phyloP scores from a whole-genome alignment of 2,888 invertebrate genomes.

The Liodrosophila aerea region DNA sequence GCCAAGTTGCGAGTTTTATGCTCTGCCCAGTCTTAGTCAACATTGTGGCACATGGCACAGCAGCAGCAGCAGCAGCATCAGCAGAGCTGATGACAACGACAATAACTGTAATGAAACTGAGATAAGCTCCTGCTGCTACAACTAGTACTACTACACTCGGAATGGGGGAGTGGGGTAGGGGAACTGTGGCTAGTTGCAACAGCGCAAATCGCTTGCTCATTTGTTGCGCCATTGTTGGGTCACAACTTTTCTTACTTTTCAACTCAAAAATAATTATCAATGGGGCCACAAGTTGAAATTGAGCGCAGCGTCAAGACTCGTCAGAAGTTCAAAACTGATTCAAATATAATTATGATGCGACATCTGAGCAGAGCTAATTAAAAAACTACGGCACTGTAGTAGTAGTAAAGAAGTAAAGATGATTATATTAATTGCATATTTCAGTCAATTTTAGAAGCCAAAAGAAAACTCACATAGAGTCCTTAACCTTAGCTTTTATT shows the following conservation, averaged over 20 bases:
- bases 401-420: too few species aligned
- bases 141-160: conserved; percentile 7
- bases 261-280: conserved; percentile 56
- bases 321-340: conserved; percentile 17
- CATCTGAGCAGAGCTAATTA: conserved; percentile 33
- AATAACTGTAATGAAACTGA: conserved; percentile 76
- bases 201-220: conserved; percentile 69
- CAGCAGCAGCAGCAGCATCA: too few species aligned
- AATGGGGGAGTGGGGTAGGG: neutral
- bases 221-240: conserved; percentile 68
- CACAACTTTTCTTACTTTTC: conserved; percentile 32
- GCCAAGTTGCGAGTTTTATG: conserved; percentile 45
- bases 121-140: conserved; percentile 57
- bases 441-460: too few species aligned
- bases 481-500: too few species aligned
- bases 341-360: conserved; percentile 7
- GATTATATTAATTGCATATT: too few species aligned
- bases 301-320: neutral
- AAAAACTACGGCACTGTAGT: conserved; percentile 1
- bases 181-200: conserved; percentile 12
- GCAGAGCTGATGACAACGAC: conserved; percentile 74
- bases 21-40: conserved; percentile 46
- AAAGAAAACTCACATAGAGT: too few species aligned
- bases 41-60: conserved; percentile 68
- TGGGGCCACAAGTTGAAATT: conserved; percentile 40